These are phyloP conservation scores for Paraplagusia blochii DNA, from an alignment of 2,113 vertebrate genomes.

Conservation along the genomic window DNA sequence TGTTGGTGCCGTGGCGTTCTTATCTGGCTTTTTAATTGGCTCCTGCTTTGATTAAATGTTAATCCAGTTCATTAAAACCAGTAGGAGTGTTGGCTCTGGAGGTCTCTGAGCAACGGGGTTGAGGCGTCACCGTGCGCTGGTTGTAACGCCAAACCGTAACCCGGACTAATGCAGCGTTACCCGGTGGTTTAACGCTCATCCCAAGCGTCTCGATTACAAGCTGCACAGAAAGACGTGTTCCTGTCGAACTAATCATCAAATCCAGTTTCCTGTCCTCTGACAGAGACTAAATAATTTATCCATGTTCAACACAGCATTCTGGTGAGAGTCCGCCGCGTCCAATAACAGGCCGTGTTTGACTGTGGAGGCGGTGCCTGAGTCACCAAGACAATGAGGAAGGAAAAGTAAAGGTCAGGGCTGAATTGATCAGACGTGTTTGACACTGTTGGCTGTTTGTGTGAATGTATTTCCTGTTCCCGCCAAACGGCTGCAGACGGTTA, in stretches of 20 bases:
- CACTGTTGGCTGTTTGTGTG: conserved; percentile 10
- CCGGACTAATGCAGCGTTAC: conserved; percentile 67
- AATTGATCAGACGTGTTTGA: conserved; percentile 24
- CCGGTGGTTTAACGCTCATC: conserved; percentile 62
- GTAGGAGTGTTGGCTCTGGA: no score
- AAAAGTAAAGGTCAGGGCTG: conserved; percentile 45
- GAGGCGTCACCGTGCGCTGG: conserved; percentile 54
- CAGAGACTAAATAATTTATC: conserved; percentile 69
- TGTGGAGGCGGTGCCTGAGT: conserved; percentile 17
- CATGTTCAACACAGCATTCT: conserved; percentile 58
- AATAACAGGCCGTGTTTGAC: background rate
- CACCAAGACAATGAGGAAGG: conserved; percentile 32
- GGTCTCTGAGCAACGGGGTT: conserved; percentile 11
- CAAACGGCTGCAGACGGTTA: conserved; percentile 7
- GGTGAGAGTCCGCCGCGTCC: conserved; percentile 17
- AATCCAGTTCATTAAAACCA: conserved; percentile 14
- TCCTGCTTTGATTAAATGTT: conserved; percentile 20
- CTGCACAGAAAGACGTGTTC: conserved; percentile 34
- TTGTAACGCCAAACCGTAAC: conserved; percentile 52
- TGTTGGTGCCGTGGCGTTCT: conserved; percentile 4
- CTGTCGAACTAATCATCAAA: conserved; percentile 71
- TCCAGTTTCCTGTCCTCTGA: conserved; percentile 57
- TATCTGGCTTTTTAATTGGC: conserved; percentile 40
- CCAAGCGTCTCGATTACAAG: conserved; percentile 81
- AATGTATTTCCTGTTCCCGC: no score